A percentile compares a stretch with the other conserved stretches of the same genome.
Conservation (phyloP, 2,113 vertebrate genomes). For the Chaetura pelagica region DNA sequence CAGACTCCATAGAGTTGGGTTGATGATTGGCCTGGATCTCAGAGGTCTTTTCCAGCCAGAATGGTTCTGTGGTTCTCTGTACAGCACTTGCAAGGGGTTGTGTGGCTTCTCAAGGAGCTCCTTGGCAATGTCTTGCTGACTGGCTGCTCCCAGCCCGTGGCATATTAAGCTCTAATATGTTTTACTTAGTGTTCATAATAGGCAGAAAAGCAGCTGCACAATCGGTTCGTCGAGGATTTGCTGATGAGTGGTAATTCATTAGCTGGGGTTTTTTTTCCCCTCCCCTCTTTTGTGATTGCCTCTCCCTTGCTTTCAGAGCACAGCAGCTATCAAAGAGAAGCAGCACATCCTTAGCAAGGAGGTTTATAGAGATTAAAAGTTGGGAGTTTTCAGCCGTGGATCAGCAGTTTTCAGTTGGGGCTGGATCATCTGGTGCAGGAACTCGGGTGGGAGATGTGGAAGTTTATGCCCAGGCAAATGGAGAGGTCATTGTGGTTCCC, state of each 20-base stretch:
- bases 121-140: not conserved
- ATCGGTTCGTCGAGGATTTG: not conserved
- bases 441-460: not conserved
- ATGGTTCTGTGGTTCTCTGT: too few species aligned
- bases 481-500: not conserved
- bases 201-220: not conserved
- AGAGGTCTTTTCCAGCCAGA: too few species aligned
- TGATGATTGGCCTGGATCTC: too few species aligned
- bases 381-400: not conserved
- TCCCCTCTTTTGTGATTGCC: not conserved
- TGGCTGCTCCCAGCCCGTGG: not conserved
- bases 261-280: not conserved
- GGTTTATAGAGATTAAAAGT: constrained; percentile 21
- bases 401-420: not conserved
- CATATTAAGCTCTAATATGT: not conserved
- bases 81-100: not conserved
- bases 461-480: not conserved
- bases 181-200: not conserved
- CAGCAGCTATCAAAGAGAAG: not conserved
- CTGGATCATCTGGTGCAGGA: not conserved
- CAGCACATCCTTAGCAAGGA: not conserved
- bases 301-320: not conserved
- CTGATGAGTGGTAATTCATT: not conserved
- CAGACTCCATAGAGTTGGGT: too few species aligned
- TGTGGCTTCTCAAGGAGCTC: not conserved